These are phyloP conservation scores for Hyles euphorbiae DNA, from an alignment of 1,140 invertebrate genomes.

Conservation along the genomic window DNA sequence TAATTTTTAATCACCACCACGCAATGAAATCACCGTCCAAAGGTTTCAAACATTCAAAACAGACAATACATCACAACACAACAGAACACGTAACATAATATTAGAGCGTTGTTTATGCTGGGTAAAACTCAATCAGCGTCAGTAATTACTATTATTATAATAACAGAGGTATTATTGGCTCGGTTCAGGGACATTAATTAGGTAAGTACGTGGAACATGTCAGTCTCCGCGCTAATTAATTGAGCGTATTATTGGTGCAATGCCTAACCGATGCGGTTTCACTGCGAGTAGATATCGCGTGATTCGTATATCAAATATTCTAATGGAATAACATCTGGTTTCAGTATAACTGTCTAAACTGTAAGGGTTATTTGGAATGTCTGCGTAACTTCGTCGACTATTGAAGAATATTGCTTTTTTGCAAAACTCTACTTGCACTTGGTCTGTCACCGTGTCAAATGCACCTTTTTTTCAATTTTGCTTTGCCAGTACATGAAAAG, in stretches of 20 bases:
- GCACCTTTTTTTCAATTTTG: no score
- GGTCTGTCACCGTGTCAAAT: no score
- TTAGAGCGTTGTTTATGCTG: slow-evolving; percentile 35
- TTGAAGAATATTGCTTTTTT: no score
- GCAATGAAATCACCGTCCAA: no score
- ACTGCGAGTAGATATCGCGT: slow-evolving; percentile 12
- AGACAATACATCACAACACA: neutral
- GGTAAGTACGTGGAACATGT: slow-evolving; percentile 60
- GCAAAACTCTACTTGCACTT: no score
- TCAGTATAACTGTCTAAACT: no score
- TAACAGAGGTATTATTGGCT: slow-evolving; percentile 50
- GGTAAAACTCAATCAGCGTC: slow-evolving; percentile 45
- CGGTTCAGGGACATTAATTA: slow-evolving; percentile 60
- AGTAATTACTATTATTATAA: slow-evolving; percentile 48
- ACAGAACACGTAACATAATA: slow-evolving; percentile 7
- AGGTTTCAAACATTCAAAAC: no score
- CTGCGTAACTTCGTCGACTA: no score
- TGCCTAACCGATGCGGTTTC: slow-evolving; percentile 46
- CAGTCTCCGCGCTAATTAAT: slow-evolving; percentile 58
- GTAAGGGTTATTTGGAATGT: no score
- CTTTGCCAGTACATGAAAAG: no score
- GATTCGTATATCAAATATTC: slow-evolving; percentile 6
- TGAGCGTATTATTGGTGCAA: slow-evolving; percentile 59
- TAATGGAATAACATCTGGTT: no score
- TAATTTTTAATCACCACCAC: no score